phyloP scores from a whole-genome alignment of 2,797 vertebrate species.

The Holocentrus rufus region DNA sequence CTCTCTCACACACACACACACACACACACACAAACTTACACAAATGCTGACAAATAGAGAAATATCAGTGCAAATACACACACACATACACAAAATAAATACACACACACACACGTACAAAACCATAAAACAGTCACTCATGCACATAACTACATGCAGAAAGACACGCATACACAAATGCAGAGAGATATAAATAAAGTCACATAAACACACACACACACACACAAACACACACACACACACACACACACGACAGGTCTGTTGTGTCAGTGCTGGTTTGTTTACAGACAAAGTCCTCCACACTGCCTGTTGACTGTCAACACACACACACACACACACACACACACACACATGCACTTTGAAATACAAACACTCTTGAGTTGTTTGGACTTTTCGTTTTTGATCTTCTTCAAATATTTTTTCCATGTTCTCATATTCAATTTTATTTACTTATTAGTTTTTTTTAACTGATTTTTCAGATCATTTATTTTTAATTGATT shows the following conservation, averaged over 20 bases:
- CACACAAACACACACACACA: too few species aligned
- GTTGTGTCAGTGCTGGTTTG: neutral
- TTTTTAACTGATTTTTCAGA: too few species aligned
- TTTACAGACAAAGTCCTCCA: slow-evolving; percentile 6
- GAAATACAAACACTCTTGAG: slow-evolving; percentile 54
- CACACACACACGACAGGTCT: neutral
- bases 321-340: slow-evolving; percentile 22
- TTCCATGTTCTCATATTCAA: neutral
- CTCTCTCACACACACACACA: neutral
- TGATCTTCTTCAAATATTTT: neutral
- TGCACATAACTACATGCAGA: too few species aligned
- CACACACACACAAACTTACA: too few species aligned
- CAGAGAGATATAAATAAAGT: too few species aligned
- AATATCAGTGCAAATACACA: too few species aligned
- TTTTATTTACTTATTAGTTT: too few species aligned
- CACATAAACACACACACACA: too few species aligned
- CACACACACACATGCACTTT: slow-evolving; percentile 48
- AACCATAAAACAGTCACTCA: too few species aligned
- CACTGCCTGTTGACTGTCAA: slow-evolving; percentile 10
- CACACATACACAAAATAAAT: too few species aligned
- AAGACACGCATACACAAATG: slow-evolving; percentile 12
- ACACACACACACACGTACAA: too few species aligned
- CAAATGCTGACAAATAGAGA: neutral
- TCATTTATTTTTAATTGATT: too few species aligned
- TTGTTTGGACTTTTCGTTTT: neutral